Evolutionary conservation across 2,113 vertebrate genomes (phyloP).

Genomic region (Phalacrocorax pelagicus): DNA sequence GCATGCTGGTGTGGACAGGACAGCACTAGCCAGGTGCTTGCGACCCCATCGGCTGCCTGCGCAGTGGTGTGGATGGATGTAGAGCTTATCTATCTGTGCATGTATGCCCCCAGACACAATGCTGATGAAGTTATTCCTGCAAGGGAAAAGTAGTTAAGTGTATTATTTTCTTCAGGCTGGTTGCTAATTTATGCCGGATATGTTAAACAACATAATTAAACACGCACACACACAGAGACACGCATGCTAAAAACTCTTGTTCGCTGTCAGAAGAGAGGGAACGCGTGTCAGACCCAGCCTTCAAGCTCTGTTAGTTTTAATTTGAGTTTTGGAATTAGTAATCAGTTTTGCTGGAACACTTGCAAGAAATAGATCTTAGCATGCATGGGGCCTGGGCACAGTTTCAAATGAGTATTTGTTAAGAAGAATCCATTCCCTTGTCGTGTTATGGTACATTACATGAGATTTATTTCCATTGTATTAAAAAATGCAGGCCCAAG

Average conservation of each 20-base stretch:
- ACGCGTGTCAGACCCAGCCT: slow-evolving; percentile 69
- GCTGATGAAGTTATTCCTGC: slow-evolving; percentile 34
- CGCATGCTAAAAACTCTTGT: slow-evolving; percentile 45
- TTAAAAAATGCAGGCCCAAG: slow-evolving; percentile 67
- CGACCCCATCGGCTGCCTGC: background rate
- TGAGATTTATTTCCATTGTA: slow-evolving; percentile 80
- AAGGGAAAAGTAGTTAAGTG: slow-evolving; percentile 56
- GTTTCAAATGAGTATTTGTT: slow-evolving; percentile 81
- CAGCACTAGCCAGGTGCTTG: too few relatives aligned
- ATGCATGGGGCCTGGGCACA: slow-evolving; percentile 66
- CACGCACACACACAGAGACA: slow-evolving; percentile 26
- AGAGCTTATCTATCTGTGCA: background rate
- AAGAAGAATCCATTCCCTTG: slow-evolving; percentile 73
- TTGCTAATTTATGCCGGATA: slow-evolving; percentile 73
- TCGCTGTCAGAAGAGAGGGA: slow-evolving; percentile 72
- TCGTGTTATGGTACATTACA: slow-evolving; percentile 78
- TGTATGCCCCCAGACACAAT: background rate
- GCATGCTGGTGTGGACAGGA: rapidly evolving
- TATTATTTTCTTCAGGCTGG: slow-evolving; percentile 70
- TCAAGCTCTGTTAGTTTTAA: slow-evolving; percentile 85
- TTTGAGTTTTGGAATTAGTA: slow-evolving; percentile 82
- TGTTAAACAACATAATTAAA: slow-evolving; percentile 81
- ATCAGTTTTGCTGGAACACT: slow-evolving; percentile 79
- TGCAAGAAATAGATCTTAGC: slow-evolving; percentile 76
- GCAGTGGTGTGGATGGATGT: rapidly evolving